Percentiles rank a stretch among this genome's conserved stretches.
phyloP scores from a whole-genome alignment of 2,113 vertebrate genomes.

The Alethe diademata region DNA sequence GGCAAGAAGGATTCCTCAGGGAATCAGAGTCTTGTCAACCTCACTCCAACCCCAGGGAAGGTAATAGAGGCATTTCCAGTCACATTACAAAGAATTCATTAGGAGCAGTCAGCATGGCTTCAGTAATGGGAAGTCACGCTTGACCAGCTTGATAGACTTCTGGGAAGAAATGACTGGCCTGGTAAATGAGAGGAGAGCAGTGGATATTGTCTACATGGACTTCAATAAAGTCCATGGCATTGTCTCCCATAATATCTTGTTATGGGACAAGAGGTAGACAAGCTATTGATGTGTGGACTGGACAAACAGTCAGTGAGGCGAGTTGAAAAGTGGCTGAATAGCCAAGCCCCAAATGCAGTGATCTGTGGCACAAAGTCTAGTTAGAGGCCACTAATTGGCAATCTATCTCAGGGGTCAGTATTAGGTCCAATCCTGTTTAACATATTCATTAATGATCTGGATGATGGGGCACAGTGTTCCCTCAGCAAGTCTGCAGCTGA shows the following conservation, averaged over 20 bases:
- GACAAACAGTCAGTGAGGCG: background rate
- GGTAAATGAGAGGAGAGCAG: background rate
- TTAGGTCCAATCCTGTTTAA: background rate
- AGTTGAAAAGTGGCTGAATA: background rate
- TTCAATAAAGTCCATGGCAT: background rate
- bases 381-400: background rate
- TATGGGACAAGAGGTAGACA: background rate
- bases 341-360: background rate
- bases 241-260: fast-evolving
- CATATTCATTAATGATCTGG: background rate
- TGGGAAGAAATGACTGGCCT: background rate
- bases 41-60: background rate
- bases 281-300: background rate
- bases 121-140: background rate
- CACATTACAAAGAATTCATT: background rate
- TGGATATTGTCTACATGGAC: background rate
- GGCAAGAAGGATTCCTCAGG: background rate
- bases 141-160: background rate
- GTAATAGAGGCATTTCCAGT: background rate
- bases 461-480: background rate
- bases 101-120: background rate
- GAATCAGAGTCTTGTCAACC: background rate
- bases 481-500: background rate
- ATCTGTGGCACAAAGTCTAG: background rate
- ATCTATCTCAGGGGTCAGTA: background rate